A percentile compares a stretch with the other conserved stretches of the same genome.
Evolutionary conservation across 2,797 vertebrate species (phyloP).

Genomic region (Argyrosomus regius): DNA sequence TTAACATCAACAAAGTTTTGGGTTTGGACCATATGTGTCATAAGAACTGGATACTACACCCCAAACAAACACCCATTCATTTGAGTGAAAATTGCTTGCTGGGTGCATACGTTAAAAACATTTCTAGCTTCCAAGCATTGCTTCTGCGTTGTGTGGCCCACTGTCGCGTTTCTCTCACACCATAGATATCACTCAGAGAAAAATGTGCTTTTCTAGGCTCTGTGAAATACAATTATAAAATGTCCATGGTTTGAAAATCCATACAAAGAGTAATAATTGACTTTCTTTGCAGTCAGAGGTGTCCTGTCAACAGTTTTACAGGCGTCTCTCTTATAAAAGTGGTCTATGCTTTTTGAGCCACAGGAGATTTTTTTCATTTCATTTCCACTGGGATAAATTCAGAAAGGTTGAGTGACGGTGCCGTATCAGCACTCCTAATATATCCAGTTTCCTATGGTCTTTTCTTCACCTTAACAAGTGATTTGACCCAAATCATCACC

Average conservation of each 20-base stretch:
- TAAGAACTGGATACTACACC: not conserved
- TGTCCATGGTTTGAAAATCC: too few species aligned
- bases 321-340: too few species aligned
- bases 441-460: too few species aligned
- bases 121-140: not conserved
- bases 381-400: not conserved
- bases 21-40: not conserved
- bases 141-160: not conserved
- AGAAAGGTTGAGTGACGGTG: too few species aligned
- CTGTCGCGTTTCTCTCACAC: too few species aligned
- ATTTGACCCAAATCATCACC: too few species aligned
- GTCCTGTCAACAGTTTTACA: too few species aligned
- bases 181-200: not conserved
- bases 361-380: not conserved
- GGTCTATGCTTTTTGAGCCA: not conserved
- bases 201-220: not conserved
- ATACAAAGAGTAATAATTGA: too few species aligned
- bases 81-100: not conserved
- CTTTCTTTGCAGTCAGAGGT: too few species aligned
- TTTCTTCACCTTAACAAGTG: too few species aligned
- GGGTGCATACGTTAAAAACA: not conserved
- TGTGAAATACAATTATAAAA: too few species aligned
- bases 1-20: not conserved
- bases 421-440: too few species aligned
- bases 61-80: not conserved